phyloP scores from a whole-genome alignment of 2,888 invertebrate genomes.

The Clostera curtula region DNA sequence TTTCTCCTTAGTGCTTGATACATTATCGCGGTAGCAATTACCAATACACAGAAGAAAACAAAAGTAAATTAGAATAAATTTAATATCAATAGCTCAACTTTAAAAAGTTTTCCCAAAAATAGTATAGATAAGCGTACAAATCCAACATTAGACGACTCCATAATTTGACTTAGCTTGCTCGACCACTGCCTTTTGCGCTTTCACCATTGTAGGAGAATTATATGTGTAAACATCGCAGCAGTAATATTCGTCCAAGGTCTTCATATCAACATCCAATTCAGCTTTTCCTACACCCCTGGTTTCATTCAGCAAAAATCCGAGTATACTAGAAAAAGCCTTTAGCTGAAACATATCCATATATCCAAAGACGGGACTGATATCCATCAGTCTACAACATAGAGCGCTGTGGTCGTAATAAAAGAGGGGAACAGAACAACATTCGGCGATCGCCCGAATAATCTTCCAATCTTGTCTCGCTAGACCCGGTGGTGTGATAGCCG shows the following conservation, averaged over 20 bases:
- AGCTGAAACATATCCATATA: slow-evolving; percentile 36
- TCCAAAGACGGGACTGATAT: slow-evolving; percentile 54
- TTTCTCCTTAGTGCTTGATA: slow-evolving; percentile 25
- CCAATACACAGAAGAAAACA: no score
- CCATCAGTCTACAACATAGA: slow-evolving; percentile 37
- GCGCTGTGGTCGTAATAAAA: slow-evolving; percentile 39
- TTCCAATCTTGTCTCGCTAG: slow-evolving; percentile 98
- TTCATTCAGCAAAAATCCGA: slow-evolving; percentile 19
- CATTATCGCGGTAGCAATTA: no score
- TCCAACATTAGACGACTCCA: slow-evolving; percentile 17
- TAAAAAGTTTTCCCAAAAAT: no score
- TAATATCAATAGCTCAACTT: no score
- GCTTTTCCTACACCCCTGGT: background rate
- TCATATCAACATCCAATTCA: slow-evolving; percentile 43
- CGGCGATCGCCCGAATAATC: slow-evolving; percentile 79
- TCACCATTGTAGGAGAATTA: slow-evolving; percentile 57
- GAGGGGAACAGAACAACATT: slow-evolving; percentile 39
- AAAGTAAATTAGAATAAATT: no score
- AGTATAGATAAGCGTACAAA: no score
- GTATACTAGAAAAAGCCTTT: slow-evolving; percentile 33
- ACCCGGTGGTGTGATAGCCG: slow-evolving; percentile 93
- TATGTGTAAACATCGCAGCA: slow-evolving; percentile 54
- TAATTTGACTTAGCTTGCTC: slow-evolving; percentile 30
- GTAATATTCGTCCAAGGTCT: slow-evolving; percentile 45
- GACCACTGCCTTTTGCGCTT: slow-evolving; percentile 41